phyloP scores from a whole-genome alignment of 2,797 vertebrate genomes.

The Pachyuromys duprasi region DNA sequence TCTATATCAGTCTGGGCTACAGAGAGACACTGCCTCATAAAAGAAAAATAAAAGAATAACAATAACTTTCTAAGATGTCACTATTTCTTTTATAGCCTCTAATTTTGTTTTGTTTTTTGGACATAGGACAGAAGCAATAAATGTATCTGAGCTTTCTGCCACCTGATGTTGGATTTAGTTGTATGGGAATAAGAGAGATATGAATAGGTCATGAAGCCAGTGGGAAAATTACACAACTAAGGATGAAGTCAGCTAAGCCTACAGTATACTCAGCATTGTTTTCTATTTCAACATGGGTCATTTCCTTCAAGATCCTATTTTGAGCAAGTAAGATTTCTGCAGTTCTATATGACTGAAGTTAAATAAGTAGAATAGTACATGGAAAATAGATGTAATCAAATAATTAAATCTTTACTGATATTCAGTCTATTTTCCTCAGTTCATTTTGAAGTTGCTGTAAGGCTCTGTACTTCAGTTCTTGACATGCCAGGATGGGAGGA shows the following conservation, averaged over 20 bases:
- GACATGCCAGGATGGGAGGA: slow-evolving; percentile 29
- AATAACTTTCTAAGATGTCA: slow-evolving; percentile 37
- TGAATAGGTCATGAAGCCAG: slow-evolving; percentile 57
- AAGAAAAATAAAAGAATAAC: neutral
- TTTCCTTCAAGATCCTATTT: slow-evolving; percentile 80
- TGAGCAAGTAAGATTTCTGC: slow-evolving; percentile 77
- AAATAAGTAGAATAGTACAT: slow-evolving; percentile 83
- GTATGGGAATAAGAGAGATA: slow-evolving; percentile 55
- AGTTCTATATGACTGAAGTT: slow-evolving; percentile 79
- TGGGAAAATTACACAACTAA: slow-evolving; percentile 62
- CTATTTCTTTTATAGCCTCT: slow-evolving; percentile 56
- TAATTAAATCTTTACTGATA: slow-evolving; percentile 73
- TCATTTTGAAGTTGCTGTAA: slow-evolving; percentile 65
- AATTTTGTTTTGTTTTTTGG: slow-evolving; percentile 71
- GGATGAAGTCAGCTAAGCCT: slow-evolving; percentile 71
- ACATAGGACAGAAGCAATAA: slow-evolving; percentile 51
- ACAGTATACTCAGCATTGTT: slow-evolving; percentile 61
- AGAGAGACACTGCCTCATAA: neutral
- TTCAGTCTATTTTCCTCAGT: slow-evolving; percentile 67
- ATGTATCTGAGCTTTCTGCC: neutral
- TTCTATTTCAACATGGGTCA: slow-evolving; percentile 66
- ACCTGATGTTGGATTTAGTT: slow-evolving; percentile 38
- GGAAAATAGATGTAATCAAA: slow-evolving; percentile 81
- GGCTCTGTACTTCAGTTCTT: slow-evolving; percentile 44
- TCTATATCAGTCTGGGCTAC: neutral